A percentile compares a stretch with the other conserved stretches of the same genome.
Conservation (phyloP, 1,140 invertebrate genomes). For the Bathynomus jamesi region DNA sequence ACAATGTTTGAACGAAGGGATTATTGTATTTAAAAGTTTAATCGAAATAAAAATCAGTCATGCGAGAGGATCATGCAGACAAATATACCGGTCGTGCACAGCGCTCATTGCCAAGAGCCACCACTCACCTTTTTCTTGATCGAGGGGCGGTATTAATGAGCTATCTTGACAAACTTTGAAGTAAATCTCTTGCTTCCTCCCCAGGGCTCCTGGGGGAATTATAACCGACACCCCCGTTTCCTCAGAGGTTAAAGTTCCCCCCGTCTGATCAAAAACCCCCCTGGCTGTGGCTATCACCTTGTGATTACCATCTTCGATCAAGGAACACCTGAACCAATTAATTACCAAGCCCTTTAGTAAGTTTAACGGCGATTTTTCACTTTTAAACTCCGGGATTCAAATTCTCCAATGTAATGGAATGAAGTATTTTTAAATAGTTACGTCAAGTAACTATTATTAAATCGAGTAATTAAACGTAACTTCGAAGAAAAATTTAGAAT, state of each 20-base stretch:
- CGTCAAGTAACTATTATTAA: too few species aligned
- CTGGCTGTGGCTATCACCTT: slow-evolving; percentile 51
- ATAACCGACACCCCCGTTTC: slow-evolving; percentile 82
- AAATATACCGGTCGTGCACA: too few species aligned
- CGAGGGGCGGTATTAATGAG: slow-evolving; percentile 66
- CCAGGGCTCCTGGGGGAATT: slow-evolving; percentile 78
- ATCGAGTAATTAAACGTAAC: too few species aligned
- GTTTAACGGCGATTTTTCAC: background rate
- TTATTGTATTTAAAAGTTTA: too few species aligned
- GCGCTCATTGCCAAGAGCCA: too few species aligned
- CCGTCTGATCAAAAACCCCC: slow-evolving; percentile 65
- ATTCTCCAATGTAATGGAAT: too few species aligned
- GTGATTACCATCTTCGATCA: slow-evolving; percentile 13
- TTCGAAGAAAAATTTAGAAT: too few species aligned
- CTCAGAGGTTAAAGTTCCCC: slow-evolving; percentile 70
- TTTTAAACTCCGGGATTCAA: background rate
- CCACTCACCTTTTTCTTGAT: slow-evolving; percentile 73
- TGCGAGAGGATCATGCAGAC: background rate
- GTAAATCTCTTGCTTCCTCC: slow-evolving; percentile 82
- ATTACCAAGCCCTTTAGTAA: background rate
- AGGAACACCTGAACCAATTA: background rate
- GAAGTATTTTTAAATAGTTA: too few species aligned
- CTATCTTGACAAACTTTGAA: slow-evolving; percentile 70
- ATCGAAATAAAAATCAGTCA: background rate
- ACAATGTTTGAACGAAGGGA: too few species aligned